These are phyloP conservation scores for Cheilosia pagana DNA, from an alignment of 2,888 invertebrate species.

Conservation along the genomic window DNA sequence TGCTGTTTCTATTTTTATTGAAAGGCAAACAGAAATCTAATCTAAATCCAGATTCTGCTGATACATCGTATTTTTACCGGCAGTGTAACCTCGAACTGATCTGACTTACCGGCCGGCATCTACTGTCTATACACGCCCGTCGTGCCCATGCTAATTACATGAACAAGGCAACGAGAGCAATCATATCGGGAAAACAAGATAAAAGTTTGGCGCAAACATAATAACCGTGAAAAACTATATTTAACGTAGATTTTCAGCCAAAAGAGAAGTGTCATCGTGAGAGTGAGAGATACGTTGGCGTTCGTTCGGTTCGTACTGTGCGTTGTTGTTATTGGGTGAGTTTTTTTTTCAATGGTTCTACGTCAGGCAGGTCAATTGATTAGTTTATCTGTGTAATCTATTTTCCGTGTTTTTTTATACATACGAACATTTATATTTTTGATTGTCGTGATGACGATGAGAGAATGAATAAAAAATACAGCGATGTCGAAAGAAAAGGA, in stretches of 20 bases:
- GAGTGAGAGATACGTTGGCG: neutral
- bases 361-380: slow-evolving; percentile 24
- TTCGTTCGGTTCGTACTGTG: neutral
- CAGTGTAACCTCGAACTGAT: slow-evolving; percentile 28
- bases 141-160: slow-evolving; percentile 24
- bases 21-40: slow-evolving; percentile 24
- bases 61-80: slow-evolving; percentile 30
- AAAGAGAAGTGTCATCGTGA: neutral
- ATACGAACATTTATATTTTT: neutral
- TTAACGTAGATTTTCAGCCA: slow-evolving; percentile 7
- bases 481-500: neutral
- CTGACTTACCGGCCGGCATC: slow-evolving; percentile 10
- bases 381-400: slow-evolving; percentile 13
- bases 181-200: neutral
- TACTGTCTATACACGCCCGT: slow-evolving; percentile 1
- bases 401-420: slow-evolving; percentile 4
- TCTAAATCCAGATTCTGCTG: slow-evolving; percentile 14
- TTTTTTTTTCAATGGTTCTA: neutral
- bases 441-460: slow-evolving; percentile 1
- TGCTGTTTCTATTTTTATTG: slow-evolving; percentile 3
- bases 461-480: neutral
- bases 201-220: neutral
- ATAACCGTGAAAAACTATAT: slow-evolving; percentile 8
- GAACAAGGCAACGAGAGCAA: slow-evolving; percentile 15
- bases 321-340: neutral